These are phyloP conservation scores for Apis dorsata DNA, from an alignment of 1,140 invertebrate species.

Conservation along the genomic window DNA sequence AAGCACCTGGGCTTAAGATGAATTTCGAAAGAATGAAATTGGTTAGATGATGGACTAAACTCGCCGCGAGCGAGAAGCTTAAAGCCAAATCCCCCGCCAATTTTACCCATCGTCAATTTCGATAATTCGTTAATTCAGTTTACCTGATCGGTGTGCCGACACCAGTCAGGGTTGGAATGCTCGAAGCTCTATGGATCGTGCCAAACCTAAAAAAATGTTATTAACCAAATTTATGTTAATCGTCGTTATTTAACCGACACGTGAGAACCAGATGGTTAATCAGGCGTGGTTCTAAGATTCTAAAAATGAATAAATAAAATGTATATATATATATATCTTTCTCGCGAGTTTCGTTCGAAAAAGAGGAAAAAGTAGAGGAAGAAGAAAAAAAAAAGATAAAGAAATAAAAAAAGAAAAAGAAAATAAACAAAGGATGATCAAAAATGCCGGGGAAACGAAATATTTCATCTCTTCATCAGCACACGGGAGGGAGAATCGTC, in stretches of 20 bases:
- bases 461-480: conserved; percentile 5
- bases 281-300: conserved; percentile 12
- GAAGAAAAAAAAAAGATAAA: neutral
- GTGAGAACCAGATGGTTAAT: conserved; percentile 40
- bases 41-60: neutral
- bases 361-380: neutral
- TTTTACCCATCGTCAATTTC: neutral
- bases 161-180: conserved; percentile 90
- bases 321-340: too few species aligned
- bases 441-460: conserved; percentile 11
- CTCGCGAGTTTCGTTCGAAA: neutral
- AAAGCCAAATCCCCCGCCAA: neutral
- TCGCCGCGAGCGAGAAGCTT: neutral
- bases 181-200: conserved; percentile 91
- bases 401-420: neutral
- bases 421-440: neutral
- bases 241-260: conserved; percentile 49
- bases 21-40: neutral
- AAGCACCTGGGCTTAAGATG: too few species aligned
- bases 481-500: conserved; percentile 2
- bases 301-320: too few species aligned
- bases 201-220: conserved; percentile 79
- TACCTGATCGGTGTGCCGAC: conserved; percentile 89
- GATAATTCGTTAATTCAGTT: conserved; percentile 75
- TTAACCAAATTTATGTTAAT: conserved; percentile 64